Base-by-base conservation (phyloP, 2,797 vertebrate genomes). In the Clarias pachynema region DNA sequence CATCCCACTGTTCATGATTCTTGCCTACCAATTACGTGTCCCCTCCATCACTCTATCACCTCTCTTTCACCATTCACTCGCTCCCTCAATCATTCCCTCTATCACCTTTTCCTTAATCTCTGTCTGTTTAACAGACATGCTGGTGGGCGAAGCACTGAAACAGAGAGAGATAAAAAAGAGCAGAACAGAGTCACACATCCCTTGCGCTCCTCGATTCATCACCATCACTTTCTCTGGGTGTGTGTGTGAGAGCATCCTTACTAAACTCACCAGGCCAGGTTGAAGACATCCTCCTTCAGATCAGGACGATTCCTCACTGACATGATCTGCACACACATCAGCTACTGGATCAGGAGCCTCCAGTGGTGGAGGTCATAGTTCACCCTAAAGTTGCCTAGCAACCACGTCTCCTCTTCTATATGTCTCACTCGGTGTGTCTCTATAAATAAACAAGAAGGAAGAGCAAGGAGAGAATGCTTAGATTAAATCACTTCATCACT, bases 281-380 rank as follows among this genome's bases (percentile, higher is more conserved):
- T 60, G 29, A 79, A 79, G 31, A 24, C 14, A 14, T 63, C 57
- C 40, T 79, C 77, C 56, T 26, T 24, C 77, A 79, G 77, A 60
- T 37, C 77, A 37, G 77, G 31, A 31, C 49, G 49, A 77, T 77
- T 57, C 53, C 22, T 26, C 53, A 77, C 73, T 2, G 15, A 75
- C n/a, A 79, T 79, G 57, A 60, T 37, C 75, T 79, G 75, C 75
- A 62, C 66, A 68, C 29, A 34, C 65, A 95, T 97, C 79, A 99
- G 96, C 84, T 99, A 97, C 86, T 96, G 96, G 89, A 97, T 97
- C 87, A 99, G 92, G 87, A 98, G 93, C 87, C 94, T 97, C 97
- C 98, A 99, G 92, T 99, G 99, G 89, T 95, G 96, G 83, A 97
- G 94, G 94, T 99, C 97, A 72, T 99, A 99, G 95, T 99, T 99